Evolutionary conservation across 2,888 invertebrate genomes (phyloP).

Genomic region (Brachylomia viminalis): DNA sequence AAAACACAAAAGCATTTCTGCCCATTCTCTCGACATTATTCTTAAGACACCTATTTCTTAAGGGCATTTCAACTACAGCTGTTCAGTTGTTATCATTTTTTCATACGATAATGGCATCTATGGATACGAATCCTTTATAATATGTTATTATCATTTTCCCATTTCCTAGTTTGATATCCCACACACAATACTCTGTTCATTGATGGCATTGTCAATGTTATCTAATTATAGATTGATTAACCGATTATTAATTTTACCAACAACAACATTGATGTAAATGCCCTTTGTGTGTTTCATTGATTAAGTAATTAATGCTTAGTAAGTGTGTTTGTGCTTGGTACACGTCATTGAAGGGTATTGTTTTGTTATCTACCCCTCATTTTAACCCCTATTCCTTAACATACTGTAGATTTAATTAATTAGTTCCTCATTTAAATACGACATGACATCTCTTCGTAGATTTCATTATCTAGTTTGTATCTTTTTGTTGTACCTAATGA

Average conservation of each 20-base stretch:
- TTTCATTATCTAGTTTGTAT: neutral
- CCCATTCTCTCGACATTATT: neutral
- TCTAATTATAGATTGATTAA: neutral
- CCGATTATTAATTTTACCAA: neutral
- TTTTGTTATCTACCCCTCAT: neutral
- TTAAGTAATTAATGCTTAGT: neutral
- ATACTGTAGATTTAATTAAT: neutral
- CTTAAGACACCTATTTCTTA: too few relatives aligned
- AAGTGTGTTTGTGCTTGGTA: neutral
- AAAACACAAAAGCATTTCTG: neutral
- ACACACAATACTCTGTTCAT: neutral
- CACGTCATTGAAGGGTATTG: neutral
- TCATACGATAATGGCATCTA: neutral
- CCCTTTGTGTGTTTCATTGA: neutral
- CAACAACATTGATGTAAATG: neutral
- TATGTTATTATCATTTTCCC: neutral
- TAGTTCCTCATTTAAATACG: neutral
- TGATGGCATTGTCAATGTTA: neutral
- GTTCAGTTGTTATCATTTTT: neutral
- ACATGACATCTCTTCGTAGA: neutral
- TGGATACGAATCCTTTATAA: too few relatives aligned
- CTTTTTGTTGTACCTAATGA: neutral
- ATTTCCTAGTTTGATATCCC: neutral
- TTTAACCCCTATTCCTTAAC: neutral
- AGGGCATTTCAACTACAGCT: neutral